Evolutionary conservation across 2,113 vertebrate genomes (phyloP).

Genomic region (Cyprinodon brontotheroides): DNA sequence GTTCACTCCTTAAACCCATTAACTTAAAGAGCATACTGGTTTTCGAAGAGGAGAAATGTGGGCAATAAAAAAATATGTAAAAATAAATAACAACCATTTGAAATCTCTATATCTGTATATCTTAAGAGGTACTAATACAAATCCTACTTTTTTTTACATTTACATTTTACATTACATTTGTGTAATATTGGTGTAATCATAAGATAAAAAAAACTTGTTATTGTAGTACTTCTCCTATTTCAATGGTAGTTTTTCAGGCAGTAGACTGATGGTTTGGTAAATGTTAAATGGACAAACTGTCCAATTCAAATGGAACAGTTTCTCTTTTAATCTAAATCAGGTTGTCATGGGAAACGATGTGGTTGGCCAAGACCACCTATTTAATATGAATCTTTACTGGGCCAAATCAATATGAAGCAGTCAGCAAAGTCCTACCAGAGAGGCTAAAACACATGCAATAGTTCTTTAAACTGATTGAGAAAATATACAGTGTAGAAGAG

Average conservation of each 20-base stretch:
- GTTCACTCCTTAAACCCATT: neutral
- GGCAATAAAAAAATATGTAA: neutral
- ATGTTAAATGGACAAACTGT: conserved; percentile 3
- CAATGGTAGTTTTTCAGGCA: neutral
- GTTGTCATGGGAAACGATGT: conserved; percentile 16
- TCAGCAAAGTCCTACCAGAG: conserved; percentile 10
- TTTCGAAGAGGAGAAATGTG: neutral
- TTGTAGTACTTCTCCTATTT: neutral
- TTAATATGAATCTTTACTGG: conserved; percentile 7
- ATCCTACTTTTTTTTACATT: neutral
- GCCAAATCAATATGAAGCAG: conserved; percentile 11
- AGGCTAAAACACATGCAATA: conserved; percentile 9
- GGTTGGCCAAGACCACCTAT: neutral
- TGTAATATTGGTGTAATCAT: neutral
- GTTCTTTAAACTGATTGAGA: conserved; percentile 1
- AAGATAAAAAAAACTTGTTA: neutral
- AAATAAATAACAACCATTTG: neutral
- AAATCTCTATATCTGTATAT: neutral
- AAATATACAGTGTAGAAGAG: neutral
- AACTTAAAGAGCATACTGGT: neutral
- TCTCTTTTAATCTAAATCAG: conserved; percentile 25
- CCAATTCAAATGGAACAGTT: conserved; percentile 8
- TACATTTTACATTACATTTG: neutral
- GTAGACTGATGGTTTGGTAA: neutral
- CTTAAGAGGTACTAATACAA: neutral